These are phyloP conservation scores for Xenotilapia flavipinnis DNA, from an alignment of 2,113 vertebrate genomes.

Conservation along the genomic window DNA sequence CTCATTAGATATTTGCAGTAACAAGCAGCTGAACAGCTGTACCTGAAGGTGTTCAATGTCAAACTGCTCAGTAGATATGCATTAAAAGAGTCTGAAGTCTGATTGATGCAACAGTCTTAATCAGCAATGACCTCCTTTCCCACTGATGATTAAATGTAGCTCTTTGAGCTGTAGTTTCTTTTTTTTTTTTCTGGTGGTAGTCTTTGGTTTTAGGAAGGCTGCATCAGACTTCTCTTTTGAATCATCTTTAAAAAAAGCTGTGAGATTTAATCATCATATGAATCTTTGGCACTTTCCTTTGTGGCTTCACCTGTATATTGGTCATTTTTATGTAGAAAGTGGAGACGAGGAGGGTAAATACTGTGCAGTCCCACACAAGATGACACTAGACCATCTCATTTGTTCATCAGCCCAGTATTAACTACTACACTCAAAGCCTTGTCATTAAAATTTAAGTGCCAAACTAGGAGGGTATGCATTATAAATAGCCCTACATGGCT, in stretches of 20 bases:
- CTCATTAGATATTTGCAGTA: neutral
- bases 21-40: neutral
- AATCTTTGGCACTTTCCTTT: neutral
- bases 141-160: neutral
- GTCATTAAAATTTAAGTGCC: neutral
- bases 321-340: neutral
- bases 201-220: neutral
- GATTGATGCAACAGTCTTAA: neutral
- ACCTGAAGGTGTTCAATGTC: neutral
- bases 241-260: neutral
- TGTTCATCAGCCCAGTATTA: neutral
- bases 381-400: neutral
- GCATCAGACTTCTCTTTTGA: accelerated
- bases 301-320: accelerated
- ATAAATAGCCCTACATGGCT: neutral
- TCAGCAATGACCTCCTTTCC: neutral
- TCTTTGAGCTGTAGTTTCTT: neutral
- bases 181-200: neutral
- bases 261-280: accelerated
- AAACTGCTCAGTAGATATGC: neutral
- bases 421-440: neutral
- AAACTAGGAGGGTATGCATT: neutral
- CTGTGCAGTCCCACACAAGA: neutral
- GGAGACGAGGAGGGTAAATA: accelerated
- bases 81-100: neutral